Evolutionary conservation across 2,113 vertebrate species (phyloP).

Genomic region (Pelecanoides urinatrix): DNA sequence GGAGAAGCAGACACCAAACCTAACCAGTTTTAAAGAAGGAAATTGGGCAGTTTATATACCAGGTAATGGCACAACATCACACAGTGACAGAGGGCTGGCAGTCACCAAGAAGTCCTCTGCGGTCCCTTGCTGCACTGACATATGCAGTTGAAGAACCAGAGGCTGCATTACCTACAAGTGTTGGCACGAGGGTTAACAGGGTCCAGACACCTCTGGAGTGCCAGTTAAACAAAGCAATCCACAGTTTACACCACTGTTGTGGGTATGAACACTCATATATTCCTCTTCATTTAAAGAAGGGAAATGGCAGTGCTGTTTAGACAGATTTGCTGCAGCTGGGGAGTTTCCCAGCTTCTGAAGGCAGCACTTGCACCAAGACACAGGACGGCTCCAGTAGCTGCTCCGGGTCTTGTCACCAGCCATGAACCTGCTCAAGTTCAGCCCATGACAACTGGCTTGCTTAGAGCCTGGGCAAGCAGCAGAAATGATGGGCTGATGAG

Average conservation of each 20-base stretch:
- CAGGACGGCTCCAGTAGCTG: neutral
- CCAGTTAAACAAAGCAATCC: neutral
- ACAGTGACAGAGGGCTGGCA: neutral
- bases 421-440: neutral
- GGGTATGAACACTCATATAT: neutral
- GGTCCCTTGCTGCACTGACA: neutral
- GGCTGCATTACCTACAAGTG: neutral
- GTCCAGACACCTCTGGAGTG: neutral
- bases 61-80: neutral
- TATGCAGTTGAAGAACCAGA: fast-evolving
- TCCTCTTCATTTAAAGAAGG: neutral
- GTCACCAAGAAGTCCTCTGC: neutral
- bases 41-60: neutral
- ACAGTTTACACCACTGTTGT: neutral
- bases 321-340: neutral
- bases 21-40: neutral
- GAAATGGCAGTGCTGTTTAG: neutral
- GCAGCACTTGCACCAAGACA: fast-evolving
- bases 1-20: neutral
- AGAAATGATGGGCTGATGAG: neutral
- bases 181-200: neutral
- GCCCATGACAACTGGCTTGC: fast-evolving
- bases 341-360: neutral
- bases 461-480: neutral
- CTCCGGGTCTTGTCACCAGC: neutral